Evolutionary conservation across 2,113 vertebrate genomes (phyloP), one percentile per base, ranked within the genome.

Genomic region (Sorex fumeus): DNA sequence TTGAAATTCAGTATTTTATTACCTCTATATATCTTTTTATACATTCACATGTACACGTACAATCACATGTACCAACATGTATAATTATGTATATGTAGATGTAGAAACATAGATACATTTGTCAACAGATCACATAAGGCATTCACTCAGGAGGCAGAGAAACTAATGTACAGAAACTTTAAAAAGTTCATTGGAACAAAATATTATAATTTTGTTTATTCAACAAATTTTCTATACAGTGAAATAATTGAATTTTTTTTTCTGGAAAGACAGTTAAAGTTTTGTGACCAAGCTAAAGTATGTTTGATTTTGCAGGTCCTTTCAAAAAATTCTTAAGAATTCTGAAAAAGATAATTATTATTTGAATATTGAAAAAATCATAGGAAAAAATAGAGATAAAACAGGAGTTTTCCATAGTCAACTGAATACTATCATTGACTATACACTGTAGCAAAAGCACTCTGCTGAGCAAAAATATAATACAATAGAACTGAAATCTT

Each of bases 211-310:
- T 43, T 67, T 32, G 21, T 53, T 64, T 69, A 45, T 75, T 76
- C 0, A 36, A 71, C 0, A 43, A 15, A 47, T 79, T 53, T 88
- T 70, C 12, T 32, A 36, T 76, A 72, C 72, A 60, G 77, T 71
- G 62, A 92, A 88, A 70, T 91, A 6, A 69, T 71, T 81, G 16
- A 1, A 64, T 23, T 67, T 2, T 53, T 36, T 74, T 2, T 45
- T 16, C 18, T 70, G 40, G 83, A 70, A 66, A 0, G 3, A 7
- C 6, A 75, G 12, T 60, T 88, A 2, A 4, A 75, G 1, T 9
- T 57, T 87, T 75, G 75, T 50, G 47, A 89, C 71, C 8, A 71
- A 19, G 57, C 27, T 66, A 64, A 57, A 19, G 82, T 88, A 78
- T 79, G 1, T 60, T 40, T 76, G 84, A 72, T 15, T 77, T 90